Percentiles rank a stretch among this genome's conserved stretches.
Conservation (phyloP, 1,140 invertebrate species). For the Druon quercuslanigerum region DNA sequence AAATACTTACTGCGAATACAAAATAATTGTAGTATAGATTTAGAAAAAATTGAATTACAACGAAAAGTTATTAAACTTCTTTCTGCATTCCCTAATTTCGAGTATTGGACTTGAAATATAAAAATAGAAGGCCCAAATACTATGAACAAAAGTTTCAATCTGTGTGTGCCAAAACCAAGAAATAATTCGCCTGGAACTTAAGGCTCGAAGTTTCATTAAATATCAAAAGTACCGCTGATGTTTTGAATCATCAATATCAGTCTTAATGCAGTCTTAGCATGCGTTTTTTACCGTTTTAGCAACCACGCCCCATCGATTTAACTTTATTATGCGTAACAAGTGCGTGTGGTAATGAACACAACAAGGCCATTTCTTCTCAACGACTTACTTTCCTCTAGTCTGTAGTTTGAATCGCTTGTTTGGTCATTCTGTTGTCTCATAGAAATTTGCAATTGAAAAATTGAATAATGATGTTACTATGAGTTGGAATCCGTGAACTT, state of each 20-base stretch:
- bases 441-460: not conserved
- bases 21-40: no score
- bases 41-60: no score
- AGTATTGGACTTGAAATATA: no score
- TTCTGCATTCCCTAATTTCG: no score
- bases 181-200: no score
- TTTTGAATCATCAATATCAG: slow-evolving; percentile 32
- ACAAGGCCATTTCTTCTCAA: not conserved
- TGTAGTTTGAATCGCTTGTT: not conserved
- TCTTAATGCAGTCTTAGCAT: slow-evolving; percentile 8
- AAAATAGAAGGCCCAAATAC: no score
- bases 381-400: slow-evolving; percentile 6
- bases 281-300: slow-evolving; percentile 22
- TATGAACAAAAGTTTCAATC: no score
- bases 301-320: slow-evolving; percentile 39
- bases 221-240: not conserved
- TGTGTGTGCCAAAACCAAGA: no score
- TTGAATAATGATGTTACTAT: not conserved
- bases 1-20: no score
- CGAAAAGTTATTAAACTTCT: no score
- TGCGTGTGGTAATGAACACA: slow-evolving; percentile 47
- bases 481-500: slow-evolving; percentile 10
- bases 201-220: no score
- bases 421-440: not conserved
- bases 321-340: slow-evolving; percentile 53